Percentiles rank a stretch among this genome's conserved stretches.
phyloP scores from a whole-genome alignment of 2,797 vertebrate genomes.

The Pangasius mekongensis region DNA sequence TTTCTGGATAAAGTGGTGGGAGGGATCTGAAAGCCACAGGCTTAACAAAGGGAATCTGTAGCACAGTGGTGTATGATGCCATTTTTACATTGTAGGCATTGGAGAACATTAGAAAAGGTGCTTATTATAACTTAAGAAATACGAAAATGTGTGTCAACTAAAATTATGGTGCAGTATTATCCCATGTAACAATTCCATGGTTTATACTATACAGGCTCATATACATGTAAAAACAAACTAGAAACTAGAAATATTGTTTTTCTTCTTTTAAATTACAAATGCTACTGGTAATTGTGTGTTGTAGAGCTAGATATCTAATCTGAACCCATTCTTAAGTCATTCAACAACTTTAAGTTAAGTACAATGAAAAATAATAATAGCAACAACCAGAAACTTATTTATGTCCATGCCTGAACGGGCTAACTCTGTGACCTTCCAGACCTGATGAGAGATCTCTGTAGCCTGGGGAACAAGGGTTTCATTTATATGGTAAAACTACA shows the following conservation, averaged over 20 bases:
- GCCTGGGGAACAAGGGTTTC: slow-evolving; percentile 5
- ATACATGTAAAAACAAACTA: background rate
- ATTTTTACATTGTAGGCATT: slow-evolving; percentile 1
- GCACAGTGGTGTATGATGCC: background rate
- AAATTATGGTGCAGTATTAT: background rate
- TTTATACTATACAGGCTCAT: background rate
- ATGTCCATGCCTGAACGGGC: background rate
- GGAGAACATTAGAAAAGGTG: background rate
- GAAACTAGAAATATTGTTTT: background rate
- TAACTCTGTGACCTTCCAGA: slow-evolving; percentile 32
- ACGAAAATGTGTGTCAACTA: slow-evolving; percentile 1
- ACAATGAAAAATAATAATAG: slow-evolving; percentile 49
- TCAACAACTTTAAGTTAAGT: slow-evolving; percentile 33
- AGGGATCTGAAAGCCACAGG: slow-evolving; percentile 20
- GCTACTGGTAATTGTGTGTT: slow-evolving; percentile 17
- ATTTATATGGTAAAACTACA: slow-evolving; percentile 23
- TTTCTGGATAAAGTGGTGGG: slow-evolving; percentile 35
- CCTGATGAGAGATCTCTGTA: slow-evolving; percentile 31
- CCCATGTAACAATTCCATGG: background rate
- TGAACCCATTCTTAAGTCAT: slow-evolving; percentile 43
- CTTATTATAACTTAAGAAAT: slow-evolving; percentile 6
- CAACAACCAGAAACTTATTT: slow-evolving; percentile 22
- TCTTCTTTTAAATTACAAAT: background rate
- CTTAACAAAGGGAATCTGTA: background rate
- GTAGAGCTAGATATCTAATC: slow-evolving; percentile 24